Conservation (phyloP, 2,888 invertebrate species). For the Pterostichus niger region DNA sequence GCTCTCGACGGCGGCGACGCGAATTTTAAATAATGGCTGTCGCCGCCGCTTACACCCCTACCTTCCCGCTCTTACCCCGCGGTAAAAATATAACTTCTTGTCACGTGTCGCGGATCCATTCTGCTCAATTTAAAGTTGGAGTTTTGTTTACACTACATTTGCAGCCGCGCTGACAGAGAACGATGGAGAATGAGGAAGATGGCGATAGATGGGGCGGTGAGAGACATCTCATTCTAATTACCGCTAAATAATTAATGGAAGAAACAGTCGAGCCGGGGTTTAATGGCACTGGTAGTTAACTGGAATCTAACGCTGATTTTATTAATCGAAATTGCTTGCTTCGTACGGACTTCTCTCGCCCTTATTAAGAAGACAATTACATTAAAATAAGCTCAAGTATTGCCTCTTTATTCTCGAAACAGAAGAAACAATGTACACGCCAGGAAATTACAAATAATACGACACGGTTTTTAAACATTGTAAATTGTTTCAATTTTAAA, state of each 20-base stretch:
- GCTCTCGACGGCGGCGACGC: conserved; percentile 73
- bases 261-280: conserved; percentile 67
- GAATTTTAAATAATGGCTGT: conserved; percentile 76
- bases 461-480: no score
- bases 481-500: no score
- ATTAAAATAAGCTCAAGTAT: conserved; percentile 49
- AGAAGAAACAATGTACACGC: neutral
- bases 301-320: conserved; percentile 51
- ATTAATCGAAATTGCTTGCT: conserved; percentile 49
- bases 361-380: conserved; percentile 50
- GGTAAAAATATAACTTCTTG: conserved; percentile 76
- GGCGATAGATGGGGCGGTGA: conserved; percentile 40
- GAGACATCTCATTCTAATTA: conserved; percentile 72
- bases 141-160: conserved; percentile 76
- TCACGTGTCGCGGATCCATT: conserved; percentile 76
- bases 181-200: neutral
- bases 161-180: conserved; percentile 69
- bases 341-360: conserved; percentile 25
- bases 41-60: conserved; percentile 68
- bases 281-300: conserved; percentile 54
- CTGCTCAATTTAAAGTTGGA: conserved; percentile 76
- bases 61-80: neutral
- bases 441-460: neutral
- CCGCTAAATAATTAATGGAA: conserved; percentile 72
- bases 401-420: conserved; percentile 7